Percentiles rank a stretch among this genome's conserved stretches.
Evolutionary conservation across 2,797 vertebrate species (phyloP).

Genomic region (Novumbra hubbsi): DNA sequence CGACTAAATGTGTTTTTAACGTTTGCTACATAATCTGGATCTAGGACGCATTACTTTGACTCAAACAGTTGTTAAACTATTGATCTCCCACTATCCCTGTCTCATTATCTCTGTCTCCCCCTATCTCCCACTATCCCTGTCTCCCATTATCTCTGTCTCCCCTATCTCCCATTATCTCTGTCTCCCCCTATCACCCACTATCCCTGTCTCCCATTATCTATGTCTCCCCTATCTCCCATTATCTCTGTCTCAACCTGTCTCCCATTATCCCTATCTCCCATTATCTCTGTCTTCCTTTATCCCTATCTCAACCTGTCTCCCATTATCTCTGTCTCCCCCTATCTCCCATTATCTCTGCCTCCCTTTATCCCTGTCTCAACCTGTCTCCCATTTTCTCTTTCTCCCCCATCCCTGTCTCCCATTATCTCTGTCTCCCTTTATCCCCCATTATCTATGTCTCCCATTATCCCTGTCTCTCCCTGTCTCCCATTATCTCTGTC

Average conservation of each 20-base stretch:
- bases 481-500: background rate
- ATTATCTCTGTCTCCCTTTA: background rate
- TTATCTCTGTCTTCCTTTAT: background rate
- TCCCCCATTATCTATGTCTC: conserved; percentile 1
- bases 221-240: background rate
- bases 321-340: background rate
- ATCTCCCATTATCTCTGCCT: too few relatives aligned
- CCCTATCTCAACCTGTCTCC: background rate
- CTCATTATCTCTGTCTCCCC: background rate
- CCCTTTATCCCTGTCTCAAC: conserved; percentile 23
- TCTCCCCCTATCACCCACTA: conserved; percentile 11
- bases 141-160: background rate
- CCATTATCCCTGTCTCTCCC: background rate
- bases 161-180: background rate
- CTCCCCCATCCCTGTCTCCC: conserved; percentile 7
- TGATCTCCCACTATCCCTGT: background rate
- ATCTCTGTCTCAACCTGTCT: background rate
- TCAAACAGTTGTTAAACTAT: conserved; percentile 25
- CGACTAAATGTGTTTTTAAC: too few relatives aligned
- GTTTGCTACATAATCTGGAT: too few relatives aligned
- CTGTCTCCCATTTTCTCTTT: background rate
- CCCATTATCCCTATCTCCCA: too few relatives aligned
- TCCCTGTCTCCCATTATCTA: background rate
- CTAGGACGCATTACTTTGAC: conserved; percentile 37
- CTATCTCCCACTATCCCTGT: background rate